Evolutionary conservation across 30 jellyfish, hydroid and myxozoan species (phyloP), one percentile per base, ranked within the genome.

Genomic region (Hydra vulgaris): DNA sequence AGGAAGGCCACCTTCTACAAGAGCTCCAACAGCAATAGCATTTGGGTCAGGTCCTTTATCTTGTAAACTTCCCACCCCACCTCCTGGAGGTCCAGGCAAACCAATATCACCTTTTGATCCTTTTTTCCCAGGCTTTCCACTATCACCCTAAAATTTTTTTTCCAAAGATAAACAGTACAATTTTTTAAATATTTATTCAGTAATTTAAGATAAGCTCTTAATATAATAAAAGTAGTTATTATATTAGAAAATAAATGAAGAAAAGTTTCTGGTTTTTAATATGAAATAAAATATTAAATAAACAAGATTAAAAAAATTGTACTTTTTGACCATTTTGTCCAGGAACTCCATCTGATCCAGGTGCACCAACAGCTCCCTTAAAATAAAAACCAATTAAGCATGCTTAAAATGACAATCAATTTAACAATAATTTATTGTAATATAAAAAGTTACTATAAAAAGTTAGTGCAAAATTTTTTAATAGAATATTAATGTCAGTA

Each of bases 41-140:
- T 76, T 26, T 67, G 96, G 95, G 72, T 94, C 99, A 21, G 99
- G 99, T 77, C 99, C 99, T 82, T 94, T 94, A 66, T 95, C 88
- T 0, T 71, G 25, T 18, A 25, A 8, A 0, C 83, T 90, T 53
- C 85, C 82, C 26, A 89, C 93, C 23, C 87, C 79, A 1, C 87
- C 93, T 23, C 98, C 98, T 23, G 95, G 88, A 15, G 95, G 95
- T 25, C 98, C 98, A 17, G 71, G 87, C 3, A 20, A 82, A 18
- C 98, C 98, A 17, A n/a, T 75, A 3, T 79, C 89, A 23, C 98
- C 98, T 52, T 84, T 84, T 18, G 74, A 66, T 19, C 98, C 98
- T 52, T 74, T 80, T 8, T 16, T 15, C 25, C 97, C 97, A 19
- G n/a, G 69, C 73, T 52, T 84, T 18, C 98, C 98, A 55, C 23